Evolutionary conservation across 2,888 invertebrate species (phyloP).

Genomic region (Callinectes sapidus): DNA sequence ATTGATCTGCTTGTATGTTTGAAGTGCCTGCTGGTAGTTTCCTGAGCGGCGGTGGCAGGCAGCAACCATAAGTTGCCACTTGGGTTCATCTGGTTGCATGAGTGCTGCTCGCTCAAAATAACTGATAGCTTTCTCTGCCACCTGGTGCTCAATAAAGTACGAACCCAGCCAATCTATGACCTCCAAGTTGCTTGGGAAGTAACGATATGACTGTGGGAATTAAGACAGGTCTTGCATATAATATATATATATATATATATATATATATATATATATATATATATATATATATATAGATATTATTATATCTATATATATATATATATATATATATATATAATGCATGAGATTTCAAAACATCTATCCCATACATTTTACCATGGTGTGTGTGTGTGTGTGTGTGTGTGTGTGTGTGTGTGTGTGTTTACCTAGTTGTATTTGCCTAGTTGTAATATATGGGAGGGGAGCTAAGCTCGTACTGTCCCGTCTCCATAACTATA

Average conservation of each 20-base stretch:
- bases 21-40: conserved; percentile 88
- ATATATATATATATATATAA: background rate
- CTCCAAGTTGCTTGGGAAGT: conserved; percentile 84
- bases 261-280: background rate
- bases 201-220: conserved; percentile 81
- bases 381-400: too few species aligned
- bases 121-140: conserved; percentile 88
- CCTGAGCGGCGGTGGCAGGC: conserved; percentile 89
- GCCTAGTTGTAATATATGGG: too few species aligned
- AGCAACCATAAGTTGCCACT: conserved; percentile 90
- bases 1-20: conserved; percentile 85
- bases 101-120: conserved; percentile 89
- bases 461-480: too few species aligned
- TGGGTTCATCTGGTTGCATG: conserved; percentile 87
- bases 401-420: too few species aligned
- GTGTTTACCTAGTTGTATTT: too few species aligned
- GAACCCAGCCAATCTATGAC: conserved; percentile 93
- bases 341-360: too few species aligned
- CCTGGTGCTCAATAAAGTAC: conserved; percentile 91
- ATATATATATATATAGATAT: too few species aligned
- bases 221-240: background rate
- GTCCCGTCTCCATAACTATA: too few species aligned
- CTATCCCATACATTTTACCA: too few species aligned
- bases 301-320: too few species aligned
- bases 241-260: background rate